Conservation (phyloP, 2,888 invertebrate species). For the Hydriomena furcata region DNA sequence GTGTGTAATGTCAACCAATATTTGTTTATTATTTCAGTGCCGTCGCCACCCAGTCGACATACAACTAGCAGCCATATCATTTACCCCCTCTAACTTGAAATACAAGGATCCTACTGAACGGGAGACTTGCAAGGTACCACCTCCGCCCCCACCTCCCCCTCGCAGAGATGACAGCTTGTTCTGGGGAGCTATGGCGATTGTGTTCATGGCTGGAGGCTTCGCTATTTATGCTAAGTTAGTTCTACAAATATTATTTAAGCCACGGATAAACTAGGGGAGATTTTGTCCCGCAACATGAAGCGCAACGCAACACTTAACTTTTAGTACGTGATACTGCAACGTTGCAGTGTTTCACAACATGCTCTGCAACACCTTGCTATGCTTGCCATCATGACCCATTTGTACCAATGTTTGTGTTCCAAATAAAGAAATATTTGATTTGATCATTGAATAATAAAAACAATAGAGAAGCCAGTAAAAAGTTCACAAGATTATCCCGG, state of each 20-base stretch:
- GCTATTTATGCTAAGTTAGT: conserved; percentile 40
- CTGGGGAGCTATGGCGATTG: conserved; percentile 55
- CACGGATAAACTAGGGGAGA: too few relatives aligned
- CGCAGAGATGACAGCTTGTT: conserved; percentile 57
- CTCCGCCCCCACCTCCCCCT: conserved; percentile 53
- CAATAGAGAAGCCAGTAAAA: too few relatives aligned
- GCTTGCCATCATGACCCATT: neutral
- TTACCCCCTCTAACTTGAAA: conserved; percentile 34
- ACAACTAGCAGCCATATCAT: conserved; percentile 41
- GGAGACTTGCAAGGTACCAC: conserved; percentile 47
- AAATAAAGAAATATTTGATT: too few relatives aligned
- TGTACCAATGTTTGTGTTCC: too few relatives aligned
- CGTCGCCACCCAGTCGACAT: conserved; percentile 39
- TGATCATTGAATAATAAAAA: too few relatives aligned
- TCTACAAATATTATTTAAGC: neutral
- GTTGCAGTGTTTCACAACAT: too few relatives aligned
- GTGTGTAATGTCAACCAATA: too few relatives aligned
- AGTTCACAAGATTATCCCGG: too few relatives aligned
- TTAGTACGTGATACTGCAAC: too few relatives aligned
- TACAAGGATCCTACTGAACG: conserved; percentile 47
- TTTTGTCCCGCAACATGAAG: too few relatives aligned
- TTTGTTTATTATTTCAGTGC: conserved; percentile 33
- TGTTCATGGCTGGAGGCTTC: conserved; percentile 53
- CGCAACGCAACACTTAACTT: too few relatives aligned
- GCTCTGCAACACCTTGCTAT: too few relatives aligned